Base-by-base conservation (phyloP, 2,113 vertebrate genomes). In the Stegastes partitus region DNA sequence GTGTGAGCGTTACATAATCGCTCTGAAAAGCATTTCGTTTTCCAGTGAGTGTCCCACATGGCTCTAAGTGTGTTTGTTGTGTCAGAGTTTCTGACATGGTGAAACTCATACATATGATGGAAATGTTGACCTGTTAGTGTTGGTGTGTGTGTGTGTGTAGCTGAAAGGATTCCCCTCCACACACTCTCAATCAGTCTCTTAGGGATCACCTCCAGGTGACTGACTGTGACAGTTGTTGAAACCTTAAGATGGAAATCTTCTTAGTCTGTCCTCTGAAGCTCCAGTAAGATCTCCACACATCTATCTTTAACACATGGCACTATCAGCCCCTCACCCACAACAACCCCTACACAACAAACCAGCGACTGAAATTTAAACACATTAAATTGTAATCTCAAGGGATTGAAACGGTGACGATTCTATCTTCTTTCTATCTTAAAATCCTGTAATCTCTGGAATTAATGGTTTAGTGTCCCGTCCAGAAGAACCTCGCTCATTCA, bases 221-320 rank as follows among this genome's bases (percentile, higher is more conserved):
- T 68, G 81, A 83, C 74, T 91, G 88, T 91, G 90, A 89, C 88
- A 93, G 90, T 86, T 87, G 74, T 57, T 67, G 44, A 85, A 80
- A 79, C 56, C 34, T 81, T 89, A 87, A 91, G 84, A 91, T 85
- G 86, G 87, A 91, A 93, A 93, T 90, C 93, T 85, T 92, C 90
- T 92, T 90, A 87, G 37, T 49, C 22, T 9, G n/a, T 44, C 55
- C 66, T 62, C n/a, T 9, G 49, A 57, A 56, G 50, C 56, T 65
- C 37, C 25, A 34, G 57, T 70, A 42, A 74, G 47, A 81, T 63
- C 45, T 58, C 37, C 31, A 50, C 14, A 7, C 65, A 47, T 11
- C 28, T 59, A 42, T 61, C 12, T 34, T 37, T 12, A 61, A 63
- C 58, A 81, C 79, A 79, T 74, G 83, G 12, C n/a, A n/a, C n/a